phyloP scores from a whole-genome alignment of 2,888 invertebrate genomes.

The Harpagoxenus sublaevis region DNA sequence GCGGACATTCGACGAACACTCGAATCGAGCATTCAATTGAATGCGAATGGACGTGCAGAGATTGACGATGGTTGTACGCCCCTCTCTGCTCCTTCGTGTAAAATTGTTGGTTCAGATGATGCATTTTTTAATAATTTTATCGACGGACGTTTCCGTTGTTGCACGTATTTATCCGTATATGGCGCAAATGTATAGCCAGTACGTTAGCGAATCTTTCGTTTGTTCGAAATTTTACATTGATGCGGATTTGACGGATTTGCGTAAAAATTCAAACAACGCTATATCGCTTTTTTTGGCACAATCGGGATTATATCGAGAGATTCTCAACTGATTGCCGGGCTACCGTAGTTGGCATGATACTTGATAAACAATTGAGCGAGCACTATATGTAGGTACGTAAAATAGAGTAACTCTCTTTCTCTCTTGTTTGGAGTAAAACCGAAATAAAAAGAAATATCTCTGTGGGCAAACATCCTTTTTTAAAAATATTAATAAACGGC shows the following conservation, averaged over 20 bases:
- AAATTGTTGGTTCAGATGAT: conserved; percentile 24
- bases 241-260: conserved; percentile 40
- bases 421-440: background rate
- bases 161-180: background rate
- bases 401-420: background rate
- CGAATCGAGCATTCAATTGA: conserved; percentile 49
- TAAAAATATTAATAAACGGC: conserved; percentile 4
- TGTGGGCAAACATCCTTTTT: background rate
- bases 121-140: conserved; percentile 47
- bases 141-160: conserved; percentile 24
- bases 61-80: conserved; percentile 27
- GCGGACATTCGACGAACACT: conserved; percentile 41
- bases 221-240: conserved; percentile 35
- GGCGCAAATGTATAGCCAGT: conserved; percentile 3
- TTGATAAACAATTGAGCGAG: conserved; percentile 49
- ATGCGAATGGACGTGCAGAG: conserved; percentile 35
- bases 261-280: conserved; percentile 47
- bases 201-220: conserved; percentile 31
- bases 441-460: conserved; percentile 27
- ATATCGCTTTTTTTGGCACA: conserved; percentile 40
- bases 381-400: background rate
- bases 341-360: conserved; percentile 35
- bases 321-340: conserved; percentile 44
- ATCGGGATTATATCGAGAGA: conserved; percentile 53
- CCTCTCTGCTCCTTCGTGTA: background rate